Evolutionary conservation across 2,113 vertebrate species (phyloP).

Genomic region (Pandion haliaetus): DNA sequence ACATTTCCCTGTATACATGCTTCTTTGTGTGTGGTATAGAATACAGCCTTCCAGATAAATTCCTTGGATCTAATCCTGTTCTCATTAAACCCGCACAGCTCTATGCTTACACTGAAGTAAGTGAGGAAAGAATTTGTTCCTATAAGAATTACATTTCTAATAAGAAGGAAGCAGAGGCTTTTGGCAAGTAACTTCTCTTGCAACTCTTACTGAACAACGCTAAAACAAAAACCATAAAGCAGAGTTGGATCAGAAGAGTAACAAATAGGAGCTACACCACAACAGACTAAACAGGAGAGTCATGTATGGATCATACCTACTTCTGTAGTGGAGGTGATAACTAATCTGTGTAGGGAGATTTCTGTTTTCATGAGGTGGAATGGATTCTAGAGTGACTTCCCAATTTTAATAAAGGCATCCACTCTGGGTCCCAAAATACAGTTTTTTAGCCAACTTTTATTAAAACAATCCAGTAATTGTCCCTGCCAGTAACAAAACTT

Average conservation of each 20-base stretch:
- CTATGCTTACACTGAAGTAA: neutral
- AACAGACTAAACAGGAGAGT: neutral
- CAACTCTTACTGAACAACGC: neutral
- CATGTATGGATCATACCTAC: neutral
- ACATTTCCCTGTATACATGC: neutral
- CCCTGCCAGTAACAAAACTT: neutral
- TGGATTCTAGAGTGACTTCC: neutral
- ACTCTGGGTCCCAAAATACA: neutral
- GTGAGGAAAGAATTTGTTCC: neutral
- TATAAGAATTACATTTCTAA: slow-evolving; percentile 19
- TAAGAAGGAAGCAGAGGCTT: neutral
- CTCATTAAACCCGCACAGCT: neutral
- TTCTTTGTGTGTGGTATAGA: slow-evolving; percentile 31
- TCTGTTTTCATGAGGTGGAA: neutral
- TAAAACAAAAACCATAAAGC: neutral
- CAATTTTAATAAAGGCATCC: neutral
- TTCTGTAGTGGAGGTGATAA: neutral
- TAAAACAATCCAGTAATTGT: neutral
- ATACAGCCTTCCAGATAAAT: slow-evolving; percentile 25
- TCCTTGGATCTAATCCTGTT: slow-evolving; percentile 36
- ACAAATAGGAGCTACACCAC: neutral
- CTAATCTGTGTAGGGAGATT: neutral
- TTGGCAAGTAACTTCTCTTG: neutral
- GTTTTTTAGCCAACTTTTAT: neutral
- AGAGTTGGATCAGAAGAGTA: neutral